phyloP scores from a whole-genome alignment of 2,113 vertebrate species.

The Prunella himalayana region DNA sequence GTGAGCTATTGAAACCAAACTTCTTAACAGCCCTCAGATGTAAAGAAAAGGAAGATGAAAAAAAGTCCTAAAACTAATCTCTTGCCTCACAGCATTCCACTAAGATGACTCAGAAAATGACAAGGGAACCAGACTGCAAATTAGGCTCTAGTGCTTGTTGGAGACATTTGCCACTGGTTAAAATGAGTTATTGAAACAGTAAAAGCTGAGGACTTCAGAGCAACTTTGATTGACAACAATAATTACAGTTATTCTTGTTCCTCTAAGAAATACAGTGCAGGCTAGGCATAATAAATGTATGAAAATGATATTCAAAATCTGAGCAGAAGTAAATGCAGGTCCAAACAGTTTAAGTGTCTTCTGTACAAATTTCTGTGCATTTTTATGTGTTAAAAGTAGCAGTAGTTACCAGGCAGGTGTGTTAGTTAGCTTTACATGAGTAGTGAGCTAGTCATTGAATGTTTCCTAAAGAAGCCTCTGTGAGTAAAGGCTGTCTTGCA shows the following conservation, averaged over 20 bases:
- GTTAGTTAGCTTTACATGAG: background rate
- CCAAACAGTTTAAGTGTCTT: background rate
- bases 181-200: slow-evolving; percentile 59
- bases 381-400: background rate
- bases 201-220: slow-evolving; percentile 57
- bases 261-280: slow-evolving; percentile 27
- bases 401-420: background rate
- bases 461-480: background rate
- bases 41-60: slow-evolving; percentile 42
- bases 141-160: slow-evolving; percentile 54
- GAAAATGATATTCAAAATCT: slow-evolving; percentile 39
- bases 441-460: background rate
- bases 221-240: slow-evolving; percentile 62
- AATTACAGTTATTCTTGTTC: slow-evolving; percentile 62
- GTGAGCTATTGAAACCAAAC: slow-evolving; percentile 37
- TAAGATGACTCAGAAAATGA: slow-evolving; percentile 54
- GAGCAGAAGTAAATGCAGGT: background rate
- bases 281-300: slow-evolving; percentile 31
- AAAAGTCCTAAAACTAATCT: slow-evolving; percentile 24
- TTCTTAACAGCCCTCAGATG: slow-evolving; percentile 48
- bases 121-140: slow-evolving; percentile 56
- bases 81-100: slow-evolving; percentile 42
- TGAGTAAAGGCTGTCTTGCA: background rate
- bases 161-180: slow-evolving; percentile 43
- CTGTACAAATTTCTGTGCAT: background rate